Conservation (phyloP, 2,888 invertebrate genomes). For the Rhyacophila evoluta region DNA sequence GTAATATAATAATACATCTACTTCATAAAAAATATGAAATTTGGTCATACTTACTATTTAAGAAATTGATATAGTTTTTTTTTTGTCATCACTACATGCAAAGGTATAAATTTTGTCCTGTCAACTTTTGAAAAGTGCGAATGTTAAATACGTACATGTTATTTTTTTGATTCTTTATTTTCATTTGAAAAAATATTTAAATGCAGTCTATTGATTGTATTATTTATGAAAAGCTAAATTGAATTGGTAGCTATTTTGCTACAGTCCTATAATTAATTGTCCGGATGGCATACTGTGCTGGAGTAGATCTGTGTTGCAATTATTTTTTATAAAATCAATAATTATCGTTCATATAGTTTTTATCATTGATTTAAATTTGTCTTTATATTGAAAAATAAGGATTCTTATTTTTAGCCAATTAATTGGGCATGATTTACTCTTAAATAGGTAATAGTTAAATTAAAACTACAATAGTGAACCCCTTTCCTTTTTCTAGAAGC, state of each 20-base stretch:
- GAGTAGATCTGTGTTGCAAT: too few relatives aligned
- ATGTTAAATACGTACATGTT: not conserved
- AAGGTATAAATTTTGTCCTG: too few relatives aligned
- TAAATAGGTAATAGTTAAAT: constrained; percentile 13
- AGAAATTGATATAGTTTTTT: not conserved
- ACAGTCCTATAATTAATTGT: too few relatives aligned
- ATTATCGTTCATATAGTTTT: not conserved
- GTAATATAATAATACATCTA: too few relatives aligned
- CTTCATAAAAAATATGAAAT: too few relatives aligned
- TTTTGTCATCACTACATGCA: too few relatives aligned
- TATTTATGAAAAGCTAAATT: not conserved
- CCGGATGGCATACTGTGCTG: too few relatives aligned
- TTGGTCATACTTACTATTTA: not conserved
- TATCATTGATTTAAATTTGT: not conserved
- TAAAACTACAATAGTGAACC: not conserved
- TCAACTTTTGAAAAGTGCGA: too few relatives aligned
- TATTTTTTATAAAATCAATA: too few relatives aligned
- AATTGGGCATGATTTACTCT: constrained; percentile 5
- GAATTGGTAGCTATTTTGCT: too few relatives aligned
- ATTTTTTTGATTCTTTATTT: not conserved
- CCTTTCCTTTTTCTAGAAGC: constrained; percentile 15
- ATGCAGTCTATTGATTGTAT: not conserved
- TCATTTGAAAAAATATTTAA: not conserved
- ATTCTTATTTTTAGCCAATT: constrained; percentile 7
- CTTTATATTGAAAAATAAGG: not conserved